Evolutionary conservation across 1,140 invertebrate species (phyloP).

Genomic region (Papilio aristodemus): DNA sequence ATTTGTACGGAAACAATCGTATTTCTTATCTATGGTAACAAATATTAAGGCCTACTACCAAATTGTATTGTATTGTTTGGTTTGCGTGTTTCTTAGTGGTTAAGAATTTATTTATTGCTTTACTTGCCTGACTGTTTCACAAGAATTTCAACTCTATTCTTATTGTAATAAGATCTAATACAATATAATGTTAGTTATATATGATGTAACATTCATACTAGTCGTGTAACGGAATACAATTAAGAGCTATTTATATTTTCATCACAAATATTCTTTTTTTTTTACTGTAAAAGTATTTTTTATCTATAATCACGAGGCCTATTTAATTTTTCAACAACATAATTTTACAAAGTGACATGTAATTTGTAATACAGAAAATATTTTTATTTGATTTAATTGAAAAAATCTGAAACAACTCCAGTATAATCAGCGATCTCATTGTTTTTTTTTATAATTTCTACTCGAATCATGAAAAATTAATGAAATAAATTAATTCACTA

Average conservation of each 20-base stretch:
- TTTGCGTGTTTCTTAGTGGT: slow-evolving; percentile 12
- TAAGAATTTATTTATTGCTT: slow-evolving; percentile 40
- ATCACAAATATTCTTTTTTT: background rate
- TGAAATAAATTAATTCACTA: slow-evolving; percentile 16
- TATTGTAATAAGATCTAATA: slow-evolving; percentile 1
- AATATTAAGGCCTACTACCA: background rate
- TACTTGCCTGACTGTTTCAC: slow-evolving; percentile 33
- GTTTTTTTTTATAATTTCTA: background rate
- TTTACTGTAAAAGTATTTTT: background rate
- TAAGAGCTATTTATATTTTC: background rate
- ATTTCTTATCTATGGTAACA: background rate
- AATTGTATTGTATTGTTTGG: slow-evolving; percentile 7
- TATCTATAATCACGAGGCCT: background rate
- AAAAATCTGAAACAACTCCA: too few species aligned
- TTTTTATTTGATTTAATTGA: too few species aligned
- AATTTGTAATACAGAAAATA: too few species aligned
- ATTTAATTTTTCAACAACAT: background rate
- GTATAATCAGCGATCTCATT: slow-evolving; percentile 15
- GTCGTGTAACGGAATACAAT: background rate
- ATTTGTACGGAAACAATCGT: background rate
- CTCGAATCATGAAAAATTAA: background rate
- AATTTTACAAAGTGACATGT: too few species aligned
- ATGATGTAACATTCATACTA: background rate
- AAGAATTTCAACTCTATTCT: background rate
- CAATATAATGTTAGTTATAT: background rate